phyloP scores from a whole-genome alignment of 2,888 invertebrate species.

The Rotaria socialis region DNA sequence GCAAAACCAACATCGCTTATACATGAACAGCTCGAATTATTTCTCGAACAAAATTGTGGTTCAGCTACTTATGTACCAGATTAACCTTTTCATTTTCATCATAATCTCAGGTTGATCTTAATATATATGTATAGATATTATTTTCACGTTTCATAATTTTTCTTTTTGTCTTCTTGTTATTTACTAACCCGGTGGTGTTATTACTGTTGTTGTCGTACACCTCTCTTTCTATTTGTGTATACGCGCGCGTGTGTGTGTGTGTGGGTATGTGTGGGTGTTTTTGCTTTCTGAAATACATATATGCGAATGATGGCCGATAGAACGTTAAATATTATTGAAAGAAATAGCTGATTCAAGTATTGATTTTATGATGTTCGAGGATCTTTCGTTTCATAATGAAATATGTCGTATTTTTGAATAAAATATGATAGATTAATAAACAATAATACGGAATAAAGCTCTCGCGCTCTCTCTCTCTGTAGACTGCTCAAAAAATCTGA shows the following conservation, averaged over 20 bases:
- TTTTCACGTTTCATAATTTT: neutral
- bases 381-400: too few relatives aligned
- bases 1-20: neutral
- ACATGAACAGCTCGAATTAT: constrained; percentile 28
- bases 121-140: neutral
- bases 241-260: neutral
- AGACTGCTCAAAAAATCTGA: too few relatives aligned
- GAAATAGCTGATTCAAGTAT: neutral
- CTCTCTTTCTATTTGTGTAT: neutral
- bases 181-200: neutral
- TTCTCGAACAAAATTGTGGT: constrained; percentile 31
- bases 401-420: too few relatives aligned
- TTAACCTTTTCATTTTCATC: neutral
- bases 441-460: too few relatives aligned
- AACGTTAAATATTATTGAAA: neutral
- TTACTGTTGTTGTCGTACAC: neutral
- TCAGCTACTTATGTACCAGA: constrained; percentile 16
- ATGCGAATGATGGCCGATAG: neutral
- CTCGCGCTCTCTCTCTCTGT: too few relatives aligned
- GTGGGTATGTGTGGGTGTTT: neutral
- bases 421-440: too few relatives aligned
- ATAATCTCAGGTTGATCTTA: neutral
- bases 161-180: neutral
- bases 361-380: too few relatives aligned
- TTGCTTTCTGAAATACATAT: neutral